Evolutionary conservation across 2,797 vertebrate species (phyloP).

Genomic region (Sebastiscus tertius): DNA sequence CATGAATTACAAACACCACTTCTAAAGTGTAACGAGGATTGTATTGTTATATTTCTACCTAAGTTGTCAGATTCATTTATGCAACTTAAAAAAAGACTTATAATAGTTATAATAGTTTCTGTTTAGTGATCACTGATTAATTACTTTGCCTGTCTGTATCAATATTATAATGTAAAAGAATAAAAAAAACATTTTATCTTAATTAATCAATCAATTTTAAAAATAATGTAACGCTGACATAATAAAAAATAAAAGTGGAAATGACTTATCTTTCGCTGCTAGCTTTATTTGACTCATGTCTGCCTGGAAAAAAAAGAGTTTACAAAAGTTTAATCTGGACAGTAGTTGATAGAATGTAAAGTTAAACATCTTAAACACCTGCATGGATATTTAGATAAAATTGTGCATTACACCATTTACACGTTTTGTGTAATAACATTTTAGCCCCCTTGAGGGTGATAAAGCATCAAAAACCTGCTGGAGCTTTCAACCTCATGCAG

Average conservation of each 20-base stretch:
- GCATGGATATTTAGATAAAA: neutral
- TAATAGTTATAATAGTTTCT: neutral
- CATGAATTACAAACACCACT: neutral
- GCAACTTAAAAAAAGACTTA: neutral
- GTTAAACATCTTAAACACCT: neutral
- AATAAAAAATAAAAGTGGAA: neutral
- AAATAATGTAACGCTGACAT: neutral
- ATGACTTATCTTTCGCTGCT: neutral
- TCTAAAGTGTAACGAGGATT: no score
- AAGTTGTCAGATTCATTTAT: neutral
- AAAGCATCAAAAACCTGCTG: neutral
- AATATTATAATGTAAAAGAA: neutral
- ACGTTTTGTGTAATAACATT: neutral
- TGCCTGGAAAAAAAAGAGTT: neutral
- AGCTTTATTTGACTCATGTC: neutral
- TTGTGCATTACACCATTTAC: neutral
- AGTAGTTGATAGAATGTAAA: neutral
- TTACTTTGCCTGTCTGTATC: neutral
- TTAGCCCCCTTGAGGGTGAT: conserved; percentile 42
- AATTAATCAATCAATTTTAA: neutral
- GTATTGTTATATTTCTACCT: neutral
- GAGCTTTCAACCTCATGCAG: neutral
- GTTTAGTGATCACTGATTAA: neutral
- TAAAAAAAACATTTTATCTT: neutral
- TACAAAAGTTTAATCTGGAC: neutral